Base-by-base conservation (phyloP, 2,888 invertebrate genomes). In the Calephelis perditalis region DNA sequence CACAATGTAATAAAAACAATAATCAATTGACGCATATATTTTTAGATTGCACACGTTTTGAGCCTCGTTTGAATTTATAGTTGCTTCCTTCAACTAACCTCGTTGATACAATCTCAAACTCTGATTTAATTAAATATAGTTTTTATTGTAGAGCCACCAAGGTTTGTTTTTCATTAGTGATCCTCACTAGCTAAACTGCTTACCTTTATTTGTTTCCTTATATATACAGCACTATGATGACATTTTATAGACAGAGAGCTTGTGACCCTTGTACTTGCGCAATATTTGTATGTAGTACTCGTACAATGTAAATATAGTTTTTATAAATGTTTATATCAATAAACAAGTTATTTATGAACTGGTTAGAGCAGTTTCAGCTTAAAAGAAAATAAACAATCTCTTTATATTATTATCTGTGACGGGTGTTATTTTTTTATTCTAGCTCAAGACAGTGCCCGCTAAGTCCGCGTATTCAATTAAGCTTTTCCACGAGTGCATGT, bases 51-150 rank as follows among this genome's bases (percentile, higher is more conserved):
- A 56, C 49, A 56, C 58, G 59, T 58, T 63, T 55, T 64, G 60
- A 61, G 57, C 58, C 54, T 59, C 52, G 61, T 52, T 58, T 59
- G 46, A 54, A 61, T 60, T 62, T 64, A 62, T 62, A 62, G 61
- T 60, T 58, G 68, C 68, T 70, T 71, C 71, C 70, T 70, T 67
- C 65, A 64, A 60, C 56, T 70, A 70, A 68, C 70, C 70, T 71
- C 70, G 69, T 57, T 66, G 71, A 71, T 71, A 69, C 56, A 61
- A 70, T 71, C 71, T 65, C 59, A 45, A 63, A 55, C 36, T 58
- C 54, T 49, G 26, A 8, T 11, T 54, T 54, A 54, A 54, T 54
- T 54, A 54, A 54, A 35, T 35, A 11, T 54, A 36, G 52, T 54
- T 54, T 54, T 36, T 54, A 54, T 54, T 54, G 36, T n/a, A 54